These are phyloP conservation scores for Capitulum mitella DNA, from an alignment of 2,888 invertebrate genomes.

Conservation along the genomic window DNA sequence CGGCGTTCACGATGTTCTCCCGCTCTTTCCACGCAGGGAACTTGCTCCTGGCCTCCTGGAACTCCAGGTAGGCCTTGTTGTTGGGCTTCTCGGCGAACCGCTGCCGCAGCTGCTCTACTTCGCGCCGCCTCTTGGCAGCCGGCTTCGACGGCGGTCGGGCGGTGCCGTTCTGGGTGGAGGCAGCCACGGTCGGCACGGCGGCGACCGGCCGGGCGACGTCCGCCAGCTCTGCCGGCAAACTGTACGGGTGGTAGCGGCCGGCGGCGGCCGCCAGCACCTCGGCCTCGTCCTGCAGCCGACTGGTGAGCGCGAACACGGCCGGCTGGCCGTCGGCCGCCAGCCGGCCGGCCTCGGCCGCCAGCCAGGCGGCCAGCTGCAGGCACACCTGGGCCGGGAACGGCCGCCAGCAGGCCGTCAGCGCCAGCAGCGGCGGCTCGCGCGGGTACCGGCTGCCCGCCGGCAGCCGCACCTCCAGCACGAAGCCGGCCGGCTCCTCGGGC, in stretches of 20 bases:
- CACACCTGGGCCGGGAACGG: constrained; percentile 55
- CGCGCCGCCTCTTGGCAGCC: not conserved
- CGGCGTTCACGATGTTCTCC: constrained; percentile 58
- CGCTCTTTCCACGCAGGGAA: constrained; percentile 66
- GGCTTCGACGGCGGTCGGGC: not conserved
- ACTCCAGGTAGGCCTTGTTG: constrained; percentile 3
- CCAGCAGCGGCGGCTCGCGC: constrained; percentile 63
- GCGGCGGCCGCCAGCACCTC: constrained; percentile 25
- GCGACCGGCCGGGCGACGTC: not conserved
- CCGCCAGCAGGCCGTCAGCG: constrained; percentile 56
- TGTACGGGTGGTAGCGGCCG: constrained; percentile 23
- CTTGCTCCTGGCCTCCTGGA: constrained; percentile 50
- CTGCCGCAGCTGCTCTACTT: not conserved
- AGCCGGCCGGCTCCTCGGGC: constrained; percentile 41
- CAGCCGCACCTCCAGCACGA: constrained; percentile 62
- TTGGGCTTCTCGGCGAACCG: not conserved
- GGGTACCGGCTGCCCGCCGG: constrained; percentile 61
- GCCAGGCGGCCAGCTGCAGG: constrained; percentile 57
- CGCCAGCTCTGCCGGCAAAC: constrained; percentile 19
- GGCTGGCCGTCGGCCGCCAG: constrained; percentile 62
- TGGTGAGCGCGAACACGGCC: constrained; percentile 62
- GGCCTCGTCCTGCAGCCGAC: constrained; percentile 40
- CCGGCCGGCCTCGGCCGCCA: constrained; percentile 60
- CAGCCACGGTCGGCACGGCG: constrained; percentile 5
- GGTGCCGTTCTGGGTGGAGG: not conserved